A percentile compares a stretch with the other conserved stretches of the same genome.
These are phyloP conservation scores for Drosophila biarmipes DNA, from an alignment of 1,140 invertebrate genomes.

Conservation along the genomic window DNA sequence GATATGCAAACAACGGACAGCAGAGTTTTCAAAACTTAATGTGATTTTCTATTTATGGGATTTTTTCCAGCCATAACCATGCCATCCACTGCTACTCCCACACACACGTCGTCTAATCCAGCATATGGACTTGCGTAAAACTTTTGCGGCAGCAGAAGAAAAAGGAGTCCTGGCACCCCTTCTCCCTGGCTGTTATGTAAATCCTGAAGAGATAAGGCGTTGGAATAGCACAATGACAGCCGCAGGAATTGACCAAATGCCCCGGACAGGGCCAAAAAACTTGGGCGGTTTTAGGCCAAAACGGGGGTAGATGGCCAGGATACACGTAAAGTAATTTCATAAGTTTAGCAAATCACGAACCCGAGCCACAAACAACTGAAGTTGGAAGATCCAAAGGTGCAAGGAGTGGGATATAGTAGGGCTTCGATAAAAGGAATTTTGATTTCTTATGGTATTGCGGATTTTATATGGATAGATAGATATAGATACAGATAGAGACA, in stretches of 20 bases:
- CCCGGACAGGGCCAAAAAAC: constrained; percentile 44
- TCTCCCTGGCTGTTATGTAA: constrained; percentile 64
- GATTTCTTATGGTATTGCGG: too few species aligned
- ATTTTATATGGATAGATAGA: neutral
- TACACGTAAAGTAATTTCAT: constrained; percentile 82
- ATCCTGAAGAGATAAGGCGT: constrained; percentile 82
- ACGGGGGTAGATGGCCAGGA: constrained; percentile 26
- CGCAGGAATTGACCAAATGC: constrained; percentile 82
- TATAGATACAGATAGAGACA: too few species aligned
- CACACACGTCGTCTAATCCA: constrained; percentile 55
- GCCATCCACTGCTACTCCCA: neutral
- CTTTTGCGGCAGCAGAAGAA: constrained; percentile 56
- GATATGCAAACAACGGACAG: constrained; percentile 73
- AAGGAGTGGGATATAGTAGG: neutral
- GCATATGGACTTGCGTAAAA: constrained; percentile 81
- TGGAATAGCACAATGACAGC: constrained; percentile 83
- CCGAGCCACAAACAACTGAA: constrained; percentile 71
- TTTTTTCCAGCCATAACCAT: constrained; percentile 24
- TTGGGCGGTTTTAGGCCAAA: constrained; percentile 29
- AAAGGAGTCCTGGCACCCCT: constrained; percentile 7
- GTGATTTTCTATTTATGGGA: constrained; percentile 82
- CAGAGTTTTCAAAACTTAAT: constrained; percentile 72
- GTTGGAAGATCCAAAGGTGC: constrained; percentile 13
- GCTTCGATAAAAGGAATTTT: neutral
- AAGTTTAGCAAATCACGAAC: constrained; percentile 83